Evolutionary conservation across 1,140 invertebrate species (phyloP), one percentile per base, ranked within the genome.

Genomic region (Acyrthosiphon pisum): DNA sequence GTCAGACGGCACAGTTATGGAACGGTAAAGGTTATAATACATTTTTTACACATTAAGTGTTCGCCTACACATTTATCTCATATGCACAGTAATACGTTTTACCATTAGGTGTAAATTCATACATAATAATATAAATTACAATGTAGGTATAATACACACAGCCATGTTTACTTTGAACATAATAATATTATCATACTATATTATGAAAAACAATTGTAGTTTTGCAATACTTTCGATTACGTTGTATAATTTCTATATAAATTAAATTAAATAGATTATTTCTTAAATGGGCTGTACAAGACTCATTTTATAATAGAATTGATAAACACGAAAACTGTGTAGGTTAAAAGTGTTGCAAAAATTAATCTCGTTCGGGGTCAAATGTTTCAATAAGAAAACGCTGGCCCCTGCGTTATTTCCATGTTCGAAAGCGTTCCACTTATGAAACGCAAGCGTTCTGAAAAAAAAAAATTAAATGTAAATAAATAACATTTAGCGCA

Each of bases 351-450:
- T 53, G 48, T 89, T 89, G 87, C 22, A 37, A 89, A 89, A 37
- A 89, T 6, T 23, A 89, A 89, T 53, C 87, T 53, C 35, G 48
- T 89, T 88, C 87, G 87, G 87, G 87, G 87, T 88, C 87, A 88
- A 88, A 53, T 35, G 87, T 89, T 53, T 3, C n/a, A 53, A 53
- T 37, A 89, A 50, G 6, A n/a, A 88, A 89, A 89, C 87, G n/a
- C n/a, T 89, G 3, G 46, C n/a, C 48, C 22, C 9, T 37, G 87
- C 35, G 35, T 37, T 53, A 20, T 89, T 89, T 89, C 9, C 48
- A 23, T 53, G 48, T 89, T 89, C 8, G n/a, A 89, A 89, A 89
- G 48, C n/a, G 48, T 89, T 89, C 48, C n/a, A 89, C n/a, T 89
- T 89, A 37, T 53, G n/a, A 89, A 35, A 89, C 46, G 20, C 87